A percentile compares a stretch with the other conserved stretches of the same genome.
These are phyloP conservation scores for Misgurnus anguillicaudatus DNA, from an alignment of 2,113 vertebrate species.

Conservation along the genomic window DNA sequence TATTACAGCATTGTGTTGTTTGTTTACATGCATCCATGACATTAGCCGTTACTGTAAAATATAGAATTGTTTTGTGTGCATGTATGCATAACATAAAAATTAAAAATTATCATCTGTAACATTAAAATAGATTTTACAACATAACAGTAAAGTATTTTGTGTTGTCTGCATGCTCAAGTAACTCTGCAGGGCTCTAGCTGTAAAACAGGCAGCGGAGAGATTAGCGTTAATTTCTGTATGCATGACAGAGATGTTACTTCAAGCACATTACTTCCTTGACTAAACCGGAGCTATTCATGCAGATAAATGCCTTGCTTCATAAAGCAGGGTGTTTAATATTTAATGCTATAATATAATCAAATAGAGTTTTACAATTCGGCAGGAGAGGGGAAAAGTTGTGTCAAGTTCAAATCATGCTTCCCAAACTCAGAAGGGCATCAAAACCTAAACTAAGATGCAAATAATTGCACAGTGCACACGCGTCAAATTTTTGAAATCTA, in stretches of 20 bases:
- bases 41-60: no score
- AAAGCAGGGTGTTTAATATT: slow-evolving; percentile 75
- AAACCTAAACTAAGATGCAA: background rate
- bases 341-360: slow-evolving; percentile 76
- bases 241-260: slow-evolving; percentile 78
- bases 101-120: no score
- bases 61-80: no score
- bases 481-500: background rate
- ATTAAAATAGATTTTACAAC: background rate
- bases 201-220: slow-evolving; percentile 63
- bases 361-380: slow-evolving; percentile 62
- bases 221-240: slow-evolving; percentile 73
- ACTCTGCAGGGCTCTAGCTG: slow-evolving; percentile 39
- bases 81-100: no score
- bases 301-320: slow-evolving; percentile 77
- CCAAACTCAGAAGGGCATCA: background rate
- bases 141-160: background rate
- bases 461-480: background rate
- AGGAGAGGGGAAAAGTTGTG: slow-evolving; percentile 56
- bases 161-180: background rate
- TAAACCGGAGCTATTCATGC: slow-evolving; percentile 76
- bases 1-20: no score
- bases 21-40: no score
- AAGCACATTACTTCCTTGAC: slow-evolving; percentile 77
- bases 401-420: background rate